Evolutionary conservation across 2,113 vertebrate species (phyloP), one percentile per base, ranked within the genome.

Genomic region (Callocephalon fimbriatum): DNA sequence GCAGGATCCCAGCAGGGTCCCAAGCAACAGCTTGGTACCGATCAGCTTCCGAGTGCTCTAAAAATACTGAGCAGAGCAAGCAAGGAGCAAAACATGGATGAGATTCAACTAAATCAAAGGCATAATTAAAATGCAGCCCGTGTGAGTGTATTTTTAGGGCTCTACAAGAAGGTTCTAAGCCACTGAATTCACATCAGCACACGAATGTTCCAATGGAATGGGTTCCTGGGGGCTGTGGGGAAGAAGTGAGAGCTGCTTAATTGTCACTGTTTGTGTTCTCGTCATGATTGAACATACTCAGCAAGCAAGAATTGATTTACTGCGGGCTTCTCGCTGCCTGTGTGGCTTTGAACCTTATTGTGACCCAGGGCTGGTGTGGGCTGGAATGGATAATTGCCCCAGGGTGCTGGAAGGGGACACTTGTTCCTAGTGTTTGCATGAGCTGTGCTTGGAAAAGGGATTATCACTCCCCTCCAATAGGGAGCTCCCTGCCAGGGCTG

Each of bases 141-240:
- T 66, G 80, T 35, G 75, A 88, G 89, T 51, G 62, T 96, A 94
- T 97, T 97, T 97, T 97, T 97, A 96, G 95, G 93, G 77, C 59
- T 82, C 90, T 58, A 44, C 88, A 67, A 62, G 96, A 95, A 91
- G 83, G 53, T 74, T 91, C 44, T 65, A 66, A 95, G 92, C 58
- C 87, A 59, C 0, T 61, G 87, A 88, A 95, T 92, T 91, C 93
- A 18, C 95, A 95, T 92, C 96, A 96, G 83, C 90, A 44, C 67
- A 26, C 16, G n/a, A 86, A 75, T 51, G 82, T 86, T 95, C 76
- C 88, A 35, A 59, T 88, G 95, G 93, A 87, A 95, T 95, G 88
- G 93, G 95, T 93, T 88, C 95, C 92, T 92, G 93, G 90, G 95
- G 90, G 94, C 92, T 53, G 54, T 45, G 70, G 73, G 89, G 86